These are phyloP conservation scores for Myodes glareolus DNA, from an alignment of 2,113 vertebrate genomes.

Conservation along the genomic window DNA sequence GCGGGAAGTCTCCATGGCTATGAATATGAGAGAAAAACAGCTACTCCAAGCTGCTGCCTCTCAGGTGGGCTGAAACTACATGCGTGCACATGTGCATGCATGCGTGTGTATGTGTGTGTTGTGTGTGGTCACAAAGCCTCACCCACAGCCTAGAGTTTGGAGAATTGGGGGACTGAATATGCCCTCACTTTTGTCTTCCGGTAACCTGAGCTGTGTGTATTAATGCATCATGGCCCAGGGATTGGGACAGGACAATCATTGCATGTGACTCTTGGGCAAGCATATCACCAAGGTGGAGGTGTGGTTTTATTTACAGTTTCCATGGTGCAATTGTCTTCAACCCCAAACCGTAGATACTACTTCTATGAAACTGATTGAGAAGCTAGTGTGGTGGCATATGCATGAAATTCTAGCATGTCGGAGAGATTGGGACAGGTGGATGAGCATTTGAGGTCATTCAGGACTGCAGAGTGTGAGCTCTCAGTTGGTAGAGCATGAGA, in stretches of 20 bases:
- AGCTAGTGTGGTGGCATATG: no score
- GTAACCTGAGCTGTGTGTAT: neutral
- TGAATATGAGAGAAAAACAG: neutral
- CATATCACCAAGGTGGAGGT: neutral
- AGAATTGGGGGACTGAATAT: accelerated
- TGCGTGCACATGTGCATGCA: no score
- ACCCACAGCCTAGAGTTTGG: neutral
- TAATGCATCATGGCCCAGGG: accelerated
- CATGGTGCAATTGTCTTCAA: neutral
- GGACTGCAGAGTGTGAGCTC: neutral
- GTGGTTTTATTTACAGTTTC: neutral
- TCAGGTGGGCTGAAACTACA: neutral
- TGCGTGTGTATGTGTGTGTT: neutral
- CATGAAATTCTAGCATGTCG: neutral
- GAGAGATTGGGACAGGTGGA: neutral
- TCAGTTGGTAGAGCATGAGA: no score
- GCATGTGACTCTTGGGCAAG: no score
- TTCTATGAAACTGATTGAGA: neutral
- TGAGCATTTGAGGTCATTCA: neutral
- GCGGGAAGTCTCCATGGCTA: neutral
- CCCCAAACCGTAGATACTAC: neutral
- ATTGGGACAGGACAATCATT: no score
- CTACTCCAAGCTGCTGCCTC: accelerated
- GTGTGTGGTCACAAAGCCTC: neutral
- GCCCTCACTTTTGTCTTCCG: neutral